Conservation (phyloP, 2,797 vertebrate species). For the Gymnopithys bicolor region DNA sequence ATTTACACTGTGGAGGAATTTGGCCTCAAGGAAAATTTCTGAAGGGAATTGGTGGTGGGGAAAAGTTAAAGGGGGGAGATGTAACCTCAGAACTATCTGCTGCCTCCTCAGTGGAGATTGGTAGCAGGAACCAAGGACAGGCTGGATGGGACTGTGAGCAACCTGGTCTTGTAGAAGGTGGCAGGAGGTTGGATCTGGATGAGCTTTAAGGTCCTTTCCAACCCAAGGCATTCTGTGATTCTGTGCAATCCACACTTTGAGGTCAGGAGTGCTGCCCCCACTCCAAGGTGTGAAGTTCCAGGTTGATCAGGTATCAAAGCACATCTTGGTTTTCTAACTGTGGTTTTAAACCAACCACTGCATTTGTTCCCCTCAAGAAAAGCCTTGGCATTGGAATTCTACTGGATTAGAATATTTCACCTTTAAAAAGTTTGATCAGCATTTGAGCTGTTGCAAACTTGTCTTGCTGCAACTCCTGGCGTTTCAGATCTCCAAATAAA, state of each 20-base stretch:
- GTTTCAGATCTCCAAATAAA: background rate
- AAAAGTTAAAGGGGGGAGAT: background rate
- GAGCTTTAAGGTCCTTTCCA: background rate
- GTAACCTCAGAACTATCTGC: background rate
- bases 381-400: background rate
- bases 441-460: background rate
- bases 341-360: background rate
- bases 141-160: background rate
- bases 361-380: background rate
- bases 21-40: background rate
- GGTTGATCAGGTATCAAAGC: background rate
- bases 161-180: background rate
- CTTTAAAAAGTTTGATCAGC: background rate
- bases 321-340: fast-evolving
- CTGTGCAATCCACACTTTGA: background rate
- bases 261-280: background rate
- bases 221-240: background rate
- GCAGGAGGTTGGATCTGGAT: background rate
- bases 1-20: background rate
- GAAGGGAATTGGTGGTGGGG: background rate
- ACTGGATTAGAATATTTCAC: background rate
- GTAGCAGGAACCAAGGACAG: background rate
- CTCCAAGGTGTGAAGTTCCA: background rate
- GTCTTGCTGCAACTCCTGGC: background rate
- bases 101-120: background rate